Conservation (phyloP, 1,140 invertebrate species). For the Brachionus asplanchnoidis region DNA sequence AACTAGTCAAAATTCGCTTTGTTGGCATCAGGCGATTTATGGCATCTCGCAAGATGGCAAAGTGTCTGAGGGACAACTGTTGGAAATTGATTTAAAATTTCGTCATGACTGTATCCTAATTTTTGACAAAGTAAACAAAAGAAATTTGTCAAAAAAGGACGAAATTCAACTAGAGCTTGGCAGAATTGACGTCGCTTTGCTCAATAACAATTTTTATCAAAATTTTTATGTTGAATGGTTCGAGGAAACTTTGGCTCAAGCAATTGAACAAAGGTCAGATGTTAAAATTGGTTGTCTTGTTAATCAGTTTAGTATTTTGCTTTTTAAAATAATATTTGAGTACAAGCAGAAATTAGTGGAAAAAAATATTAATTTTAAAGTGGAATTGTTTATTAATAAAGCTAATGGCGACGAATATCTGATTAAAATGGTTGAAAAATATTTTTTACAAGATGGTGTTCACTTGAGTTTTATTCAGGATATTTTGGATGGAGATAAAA, state of each 20-base stretch:
- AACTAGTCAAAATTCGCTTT: slow-evolving; percentile 17
- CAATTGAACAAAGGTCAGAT: background rate
- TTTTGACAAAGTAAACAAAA: slow-evolving; percentile 8
- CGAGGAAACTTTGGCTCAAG: background rate
- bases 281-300: background rate
- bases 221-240: slow-evolving; percentile 31
- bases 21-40: slow-evolving; percentile 21
- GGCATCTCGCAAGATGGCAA: background rate
- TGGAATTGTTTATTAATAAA: background rate
- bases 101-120: background rate
- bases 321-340: slow-evolving; percentile 14
- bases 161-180: background rate
- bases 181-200: background rate
- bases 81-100: background rate
- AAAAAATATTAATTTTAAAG: background rate
- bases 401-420: background rate
- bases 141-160: background rate
- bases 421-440: background rate
- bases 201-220: slow-evolving; percentile 7
- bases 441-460: background rate
- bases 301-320: background rate
- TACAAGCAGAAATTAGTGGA: background rate
- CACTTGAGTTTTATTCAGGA: background rate
- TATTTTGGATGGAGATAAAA: background rate
- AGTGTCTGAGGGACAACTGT: background rate